A percentile compares a stretch with the other conserved stretches of the same genome.
These are phyloP conservation scores for Hemicentrotus pulcherrimus DNA, from an alignment of 35 echinoderm and acorn worm species.

Conservation along the genomic window DNA sequence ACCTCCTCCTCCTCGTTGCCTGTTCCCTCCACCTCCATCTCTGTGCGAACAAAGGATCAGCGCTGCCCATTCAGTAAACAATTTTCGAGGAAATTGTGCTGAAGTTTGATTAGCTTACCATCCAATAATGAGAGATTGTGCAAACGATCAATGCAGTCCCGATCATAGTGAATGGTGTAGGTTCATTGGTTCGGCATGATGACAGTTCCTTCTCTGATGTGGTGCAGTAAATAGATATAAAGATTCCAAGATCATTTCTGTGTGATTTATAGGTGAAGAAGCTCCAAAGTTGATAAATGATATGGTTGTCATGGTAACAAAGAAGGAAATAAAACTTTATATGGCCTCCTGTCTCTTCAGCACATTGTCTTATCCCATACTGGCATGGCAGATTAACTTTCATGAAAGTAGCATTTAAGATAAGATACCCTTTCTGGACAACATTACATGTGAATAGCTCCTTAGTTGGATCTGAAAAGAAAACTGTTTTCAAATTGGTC, in stretches of 20 bases:
- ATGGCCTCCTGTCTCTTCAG: neutral
- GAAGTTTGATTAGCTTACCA: conserved; percentile 12
- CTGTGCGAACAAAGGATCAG: neutral
- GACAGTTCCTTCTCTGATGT: neutral
- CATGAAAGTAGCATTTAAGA: neutral
- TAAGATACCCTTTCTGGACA: neutral
- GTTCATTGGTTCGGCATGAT: neutral
- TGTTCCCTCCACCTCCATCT: neutral
- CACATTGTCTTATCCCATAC: neutral
- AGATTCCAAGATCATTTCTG: neutral
- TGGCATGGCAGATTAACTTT: neutral
- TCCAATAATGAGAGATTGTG: neutral
- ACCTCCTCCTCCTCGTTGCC: neutral
- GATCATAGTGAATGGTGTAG: neutral
- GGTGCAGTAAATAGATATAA: neutral
- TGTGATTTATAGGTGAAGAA: neutral
- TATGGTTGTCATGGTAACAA: neutral
- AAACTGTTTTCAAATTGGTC: neutral
- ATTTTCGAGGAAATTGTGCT: neutral
- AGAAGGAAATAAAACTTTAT: neutral
- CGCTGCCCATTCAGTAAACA: neutral
- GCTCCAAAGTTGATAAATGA: neutral
- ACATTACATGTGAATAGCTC: neutral
- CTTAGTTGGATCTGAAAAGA: neutral
- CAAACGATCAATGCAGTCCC: neutral